Evolutionary conservation across 2,888 invertebrate species (phyloP).

Genomic region (Dascillus cervinus): DNA sequence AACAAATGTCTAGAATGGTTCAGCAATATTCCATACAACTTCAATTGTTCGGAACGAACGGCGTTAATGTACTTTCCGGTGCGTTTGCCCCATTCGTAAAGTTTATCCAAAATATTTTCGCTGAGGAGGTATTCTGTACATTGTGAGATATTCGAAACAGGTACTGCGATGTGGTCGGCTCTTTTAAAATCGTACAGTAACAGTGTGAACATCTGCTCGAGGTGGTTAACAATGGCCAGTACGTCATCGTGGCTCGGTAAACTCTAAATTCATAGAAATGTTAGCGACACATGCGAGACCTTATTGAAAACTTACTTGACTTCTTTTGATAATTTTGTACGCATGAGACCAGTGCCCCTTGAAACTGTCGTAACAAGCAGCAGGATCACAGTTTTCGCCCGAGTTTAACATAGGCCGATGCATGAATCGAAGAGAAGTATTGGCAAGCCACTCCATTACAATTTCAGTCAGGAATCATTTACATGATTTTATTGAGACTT

Average conservation of each 20-base stretch:
- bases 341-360: slow-evolving; percentile 93
- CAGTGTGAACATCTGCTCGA: slow-evolving; percentile 84
- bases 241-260: slow-evolving; percentile 76
- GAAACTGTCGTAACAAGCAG: slow-evolving; percentile 88
- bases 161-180: slow-evolving; percentile 49
- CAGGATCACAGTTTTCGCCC: slow-evolving; percentile 55
- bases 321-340: slow-evolving; percentile 70
- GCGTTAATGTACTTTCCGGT: slow-evolving; percentile 77
- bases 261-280: slow-evolving; percentile 37
- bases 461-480: too few relatives aligned
- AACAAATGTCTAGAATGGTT: slow-evolving; percentile 74
- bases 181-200: slow-evolving; percentile 67
- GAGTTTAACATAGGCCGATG: slow-evolving; percentile 21
- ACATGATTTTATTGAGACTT: too few relatives aligned
- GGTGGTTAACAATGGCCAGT: slow-evolving; percentile 80
- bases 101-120: slow-evolving; percentile 77
- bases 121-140: slow-evolving; percentile 71
- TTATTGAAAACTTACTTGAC: slow-evolving; percentile 47
- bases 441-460: slow-evolving; percentile 40
- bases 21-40: slow-evolving; percentile 77
- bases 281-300: not conserved
- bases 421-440: slow-evolving; percentile 31
- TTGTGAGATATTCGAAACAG: slow-evolving; percentile 49
- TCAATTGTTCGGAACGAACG: slow-evolving; percentile 78
- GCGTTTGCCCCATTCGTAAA: slow-evolving; percentile 78